Evolutionary conservation across 2,797 vertebrate genomes (phyloP).

Genomic region (Apogon hyalosoma): DNA sequence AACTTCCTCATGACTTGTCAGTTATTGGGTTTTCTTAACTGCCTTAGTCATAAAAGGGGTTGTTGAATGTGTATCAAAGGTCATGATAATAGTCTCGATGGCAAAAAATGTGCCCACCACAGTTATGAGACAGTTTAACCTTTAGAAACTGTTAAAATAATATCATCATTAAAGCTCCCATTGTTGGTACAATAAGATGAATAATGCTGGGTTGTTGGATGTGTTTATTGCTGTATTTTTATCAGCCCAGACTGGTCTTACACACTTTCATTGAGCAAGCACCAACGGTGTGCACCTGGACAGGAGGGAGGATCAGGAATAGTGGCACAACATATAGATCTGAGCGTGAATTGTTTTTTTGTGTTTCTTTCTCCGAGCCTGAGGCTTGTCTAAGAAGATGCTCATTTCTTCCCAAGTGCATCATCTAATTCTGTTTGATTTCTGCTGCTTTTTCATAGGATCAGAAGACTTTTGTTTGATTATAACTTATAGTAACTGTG

Average conservation of each 20-base stretch:
- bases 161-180: background rate
- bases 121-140: background rate
- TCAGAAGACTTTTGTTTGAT: background rate
- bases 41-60: too few relatives aligned
- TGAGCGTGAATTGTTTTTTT: conserved; percentile 2
- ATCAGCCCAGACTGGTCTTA: conserved; percentile 3
- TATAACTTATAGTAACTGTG: background rate
- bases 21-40: too few relatives aligned
- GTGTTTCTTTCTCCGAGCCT: background rate
- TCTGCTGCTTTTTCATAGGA: background rate
- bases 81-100: background rate
- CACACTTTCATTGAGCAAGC: conserved; percentile 11
- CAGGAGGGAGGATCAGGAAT: background rate
- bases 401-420: background rate
- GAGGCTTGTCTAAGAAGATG: background rate
- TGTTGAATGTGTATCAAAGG: background rate
- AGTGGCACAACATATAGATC: background rate
- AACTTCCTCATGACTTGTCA: too few relatives aligned
- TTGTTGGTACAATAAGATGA: conserved; percentile 1
- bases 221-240: conserved; percentile 2
- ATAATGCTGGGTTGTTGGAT: background rate
- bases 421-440: background rate
- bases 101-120: background rate
- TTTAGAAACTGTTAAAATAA: background rate
- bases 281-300: conserved; percentile 3